These are phyloP conservation scores for Saguinus midas DNA, from an alignment of 2,113 vertebrate species.

Conservation along the genomic window DNA sequence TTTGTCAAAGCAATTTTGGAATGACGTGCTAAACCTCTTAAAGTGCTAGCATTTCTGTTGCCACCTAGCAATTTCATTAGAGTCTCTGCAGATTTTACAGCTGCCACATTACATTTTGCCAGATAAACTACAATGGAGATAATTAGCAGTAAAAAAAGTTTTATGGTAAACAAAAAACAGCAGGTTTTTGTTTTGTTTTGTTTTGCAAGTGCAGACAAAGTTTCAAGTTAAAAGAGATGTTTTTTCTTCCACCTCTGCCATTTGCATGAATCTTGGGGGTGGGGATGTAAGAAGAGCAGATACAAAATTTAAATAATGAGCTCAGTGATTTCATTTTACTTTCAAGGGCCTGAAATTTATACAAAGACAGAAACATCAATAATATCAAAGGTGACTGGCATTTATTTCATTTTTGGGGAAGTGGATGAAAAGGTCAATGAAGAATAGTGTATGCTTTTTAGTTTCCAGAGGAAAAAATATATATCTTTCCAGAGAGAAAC, in stretches of 20 bases:
- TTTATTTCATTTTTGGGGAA: constrained; percentile 20
- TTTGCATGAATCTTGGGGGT: neutral
- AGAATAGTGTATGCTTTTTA: neutral
- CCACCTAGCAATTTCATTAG: neutral
- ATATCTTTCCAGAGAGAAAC: neutral
- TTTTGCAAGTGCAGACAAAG: neutral
- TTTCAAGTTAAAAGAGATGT: constrained; percentile 18
- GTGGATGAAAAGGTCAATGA: neutral
- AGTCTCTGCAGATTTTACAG: neutral
- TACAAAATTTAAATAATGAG: neutral
- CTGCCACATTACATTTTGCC: neutral
- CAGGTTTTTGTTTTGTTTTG: neutral
- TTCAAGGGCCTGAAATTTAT: neutral
- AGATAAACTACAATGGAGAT: neutral
- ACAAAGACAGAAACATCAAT: neutral
- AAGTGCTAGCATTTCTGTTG: neutral
- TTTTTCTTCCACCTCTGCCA: neutral
- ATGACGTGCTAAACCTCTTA: neutral
- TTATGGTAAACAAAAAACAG: neutral
- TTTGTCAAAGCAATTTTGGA: neutral
- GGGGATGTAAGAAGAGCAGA: neutral
- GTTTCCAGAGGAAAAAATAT: neutral
- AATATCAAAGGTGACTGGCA: neutral
- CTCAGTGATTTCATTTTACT: neutral
- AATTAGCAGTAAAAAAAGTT: neutral